Evolutionary conservation across 2,797 vertebrate genomes (phyloP), one percentile per base, ranked within the genome.

Genomic region (Denticeps clupeoides): DNA sequence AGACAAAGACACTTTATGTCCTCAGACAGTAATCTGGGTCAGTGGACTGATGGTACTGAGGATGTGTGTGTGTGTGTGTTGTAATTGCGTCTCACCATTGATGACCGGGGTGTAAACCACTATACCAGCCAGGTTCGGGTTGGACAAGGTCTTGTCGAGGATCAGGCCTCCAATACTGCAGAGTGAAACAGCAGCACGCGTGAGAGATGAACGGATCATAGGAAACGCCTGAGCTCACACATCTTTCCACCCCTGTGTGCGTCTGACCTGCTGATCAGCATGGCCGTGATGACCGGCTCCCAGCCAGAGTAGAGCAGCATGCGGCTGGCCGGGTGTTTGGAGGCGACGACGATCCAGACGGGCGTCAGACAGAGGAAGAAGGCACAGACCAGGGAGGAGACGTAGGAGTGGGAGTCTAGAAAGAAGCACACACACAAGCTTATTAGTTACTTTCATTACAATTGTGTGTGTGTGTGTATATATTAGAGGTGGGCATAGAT

Each of bases 221-320:
- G n/a, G n/a, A n/a, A n/a, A n/a, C n/a, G n/a, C n/a, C n/a, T n/a
- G n/a, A n/a, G n/a, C n/a, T n/a, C n/a, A n/a, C n/a, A n/a, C n/a
- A n/a, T n/a, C n/a, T n/a, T n/a, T n/a, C n/a, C n/a, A n/a, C n/a
- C n/a, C n/a, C n/a, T n/a, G n/a, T n/a, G n/a, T n/a, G n/a, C n/a
- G n/a, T n/a, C n/a, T n/a, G n/a, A 97, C 93, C 94, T 98, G 85
- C 93, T 98, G 68, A 96, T 95, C 62, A 95, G 62, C 94, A 97
- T 97, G 61, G 93, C 92, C 4, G 90, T 97, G 74, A 96, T 90
- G 73, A 98, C 92, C 1, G 94, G 92, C 73, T 95, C 92, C 94
- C 93, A 98, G 56, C 93, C 91, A 0, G 91, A 98, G 71, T 91
- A 85, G 21, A 98, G 90, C 59, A 97, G 90, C 35, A 87, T 93